Evolutionary conservation across 2,888 invertebrate species (phyloP).

Genomic region (Epinotia demarniana): DNA sequence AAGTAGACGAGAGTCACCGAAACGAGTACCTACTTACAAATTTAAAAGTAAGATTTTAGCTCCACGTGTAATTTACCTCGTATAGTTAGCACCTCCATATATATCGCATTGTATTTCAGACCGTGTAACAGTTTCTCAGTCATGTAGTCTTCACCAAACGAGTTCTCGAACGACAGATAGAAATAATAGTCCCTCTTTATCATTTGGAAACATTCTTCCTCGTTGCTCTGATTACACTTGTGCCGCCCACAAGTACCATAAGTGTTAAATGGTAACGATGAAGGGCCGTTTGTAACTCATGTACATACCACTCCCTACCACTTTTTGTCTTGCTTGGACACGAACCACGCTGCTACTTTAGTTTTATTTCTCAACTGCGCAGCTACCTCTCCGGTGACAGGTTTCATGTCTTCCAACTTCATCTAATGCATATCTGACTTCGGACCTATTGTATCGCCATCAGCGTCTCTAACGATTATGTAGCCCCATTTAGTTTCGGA

Average conservation of each 20-base stretch:
- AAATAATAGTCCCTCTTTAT: too few relatives aligned
- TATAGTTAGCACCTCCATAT: constrained; percentile 69
- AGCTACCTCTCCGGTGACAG: constrained; percentile 55
- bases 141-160: too few relatives aligned
- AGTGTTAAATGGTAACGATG: constrained; percentile 56
- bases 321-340: constrained; percentile 60
- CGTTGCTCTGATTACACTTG: too few relatives aligned
- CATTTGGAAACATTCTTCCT: too few relatives aligned
- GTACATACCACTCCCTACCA: constrained; percentile 53
- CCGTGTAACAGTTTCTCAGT: constrained; percentile 68
- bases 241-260: too few relatives aligned
- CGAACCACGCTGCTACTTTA: constrained; percentile 67
- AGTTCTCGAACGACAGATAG: too few relatives aligned
- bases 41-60: too few relatives aligned
- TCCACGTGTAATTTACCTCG: not conserved
- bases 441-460: constrained; percentile 57
- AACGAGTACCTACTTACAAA: too few relatives aligned
- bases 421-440: constrained; percentile 59
- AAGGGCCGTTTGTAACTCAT: constrained; percentile 53
- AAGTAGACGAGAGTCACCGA: too few relatives aligned
- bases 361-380: constrained; percentile 56
- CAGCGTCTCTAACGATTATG: too few relatives aligned
- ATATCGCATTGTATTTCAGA: constrained; percentile 62
- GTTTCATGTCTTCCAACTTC: constrained; percentile 55
- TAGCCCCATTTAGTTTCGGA: constrained; percentile 53